A percentile compares a stretch with the other conserved stretches of the same genome.
These are phyloP conservation scores for Eurystomus gularis DNA, from an alignment of 2,113 vertebrate genomes.

Conservation along the genomic window DNA sequence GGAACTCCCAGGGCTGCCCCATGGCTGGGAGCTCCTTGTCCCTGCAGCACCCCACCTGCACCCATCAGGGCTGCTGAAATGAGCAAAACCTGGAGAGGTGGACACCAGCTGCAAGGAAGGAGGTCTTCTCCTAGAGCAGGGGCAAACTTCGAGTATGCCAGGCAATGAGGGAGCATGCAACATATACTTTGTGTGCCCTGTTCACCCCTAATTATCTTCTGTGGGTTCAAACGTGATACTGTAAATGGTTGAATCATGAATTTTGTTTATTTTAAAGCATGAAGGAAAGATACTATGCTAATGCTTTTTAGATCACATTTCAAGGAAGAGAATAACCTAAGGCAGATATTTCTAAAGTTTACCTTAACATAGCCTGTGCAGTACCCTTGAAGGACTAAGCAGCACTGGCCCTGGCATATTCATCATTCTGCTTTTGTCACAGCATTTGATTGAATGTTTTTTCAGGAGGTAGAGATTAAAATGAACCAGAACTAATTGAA, in stretches of 20 bases:
- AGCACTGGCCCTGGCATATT: background rate
- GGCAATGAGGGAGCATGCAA: background rate
- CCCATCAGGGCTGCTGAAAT: background rate
- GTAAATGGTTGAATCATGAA: background rate
- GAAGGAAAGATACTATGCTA: background rate
- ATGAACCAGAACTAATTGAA: slow-evolving; percentile 63
- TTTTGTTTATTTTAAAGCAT: background rate
- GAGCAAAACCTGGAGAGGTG: background rate
- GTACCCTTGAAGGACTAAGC: background rate
- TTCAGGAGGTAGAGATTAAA: slow-evolving; percentile 46
- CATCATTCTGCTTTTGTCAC: slow-evolving; percentile 31
- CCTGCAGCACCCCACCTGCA: background rate
- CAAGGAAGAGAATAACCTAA: background rate
- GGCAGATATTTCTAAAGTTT: slow-evolving; percentile 11
- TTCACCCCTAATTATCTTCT: background rate
- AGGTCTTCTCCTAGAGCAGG: background rate
- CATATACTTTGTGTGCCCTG: background rate
- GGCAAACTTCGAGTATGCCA: background rate
- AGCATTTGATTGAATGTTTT: slow-evolving; percentile 25
- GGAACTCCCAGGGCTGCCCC: background rate
- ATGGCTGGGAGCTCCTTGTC: background rate
- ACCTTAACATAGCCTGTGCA: background rate
- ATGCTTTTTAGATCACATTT: background rate
- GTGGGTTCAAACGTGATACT: background rate
- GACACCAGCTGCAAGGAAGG: background rate